Conservation (phyloP, 1,140 invertebrate genomes). For the Drusus annulatus region DNA sequence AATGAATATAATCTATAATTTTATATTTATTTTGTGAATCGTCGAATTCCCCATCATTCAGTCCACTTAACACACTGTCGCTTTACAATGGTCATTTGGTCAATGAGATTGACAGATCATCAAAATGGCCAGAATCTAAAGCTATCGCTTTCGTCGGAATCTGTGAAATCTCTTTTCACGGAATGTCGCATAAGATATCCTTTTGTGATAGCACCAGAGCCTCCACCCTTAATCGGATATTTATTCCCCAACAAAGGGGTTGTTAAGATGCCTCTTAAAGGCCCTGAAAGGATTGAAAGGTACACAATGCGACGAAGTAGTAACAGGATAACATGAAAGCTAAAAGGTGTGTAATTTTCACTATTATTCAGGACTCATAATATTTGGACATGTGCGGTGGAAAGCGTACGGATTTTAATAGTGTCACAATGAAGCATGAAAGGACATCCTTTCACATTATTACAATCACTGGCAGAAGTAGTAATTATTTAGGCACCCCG, state of each 20-base stretch:
- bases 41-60: too few relatives aligned
- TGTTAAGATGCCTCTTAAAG: constrained; percentile 22
- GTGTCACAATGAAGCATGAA: neutral
- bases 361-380: constrained; percentile 31
- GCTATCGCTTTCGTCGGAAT: constrained; percentile 30
- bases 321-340: constrained; percentile 4
- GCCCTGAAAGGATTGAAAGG: constrained; percentile 26
- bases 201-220: neutral
- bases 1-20: too few relatives aligned
- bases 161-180: neutral
- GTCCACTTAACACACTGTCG: too few relatives aligned
- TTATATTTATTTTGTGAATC: too few relatives aligned
- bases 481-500: neutral
- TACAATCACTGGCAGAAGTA: neutral
- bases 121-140: constrained; percentile 2
- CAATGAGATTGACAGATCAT: neutral
- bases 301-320: constrained; percentile 24
- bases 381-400: constrained; percentile 40
- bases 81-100: too few relatives aligned
- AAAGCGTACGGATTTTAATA: neutral
- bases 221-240: constrained; percentile 30
- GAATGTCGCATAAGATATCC: constrained; percentile 18
- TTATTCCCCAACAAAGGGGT: constrained; percentile 28
- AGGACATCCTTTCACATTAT: constrained; percentile 6
- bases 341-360: constrained; percentile 39